Percentiles rank a stretch among this genome's conserved stretches.
These are phyloP conservation scores for Ophiothrix spiculata DNA, from an alignment of 35 echinoderm and acorn worm species.

Conservation along the genomic window DNA sequence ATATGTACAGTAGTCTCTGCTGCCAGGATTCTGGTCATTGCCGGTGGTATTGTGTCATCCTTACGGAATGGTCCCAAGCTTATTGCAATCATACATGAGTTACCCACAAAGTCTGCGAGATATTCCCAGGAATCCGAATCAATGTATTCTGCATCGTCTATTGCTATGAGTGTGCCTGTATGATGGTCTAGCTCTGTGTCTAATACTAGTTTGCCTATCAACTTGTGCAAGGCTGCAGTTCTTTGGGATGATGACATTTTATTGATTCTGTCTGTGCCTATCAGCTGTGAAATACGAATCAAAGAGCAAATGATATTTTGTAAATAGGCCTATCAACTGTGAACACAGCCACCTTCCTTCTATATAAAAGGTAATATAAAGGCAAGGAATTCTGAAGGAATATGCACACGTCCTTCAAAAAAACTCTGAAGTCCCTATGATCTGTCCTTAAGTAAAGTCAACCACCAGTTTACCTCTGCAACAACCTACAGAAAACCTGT, in stretches of 20 bases:
- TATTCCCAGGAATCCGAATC: constrained; percentile 88
- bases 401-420: too few species aligned
- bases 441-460: too few species aligned
- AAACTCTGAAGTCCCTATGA: too few species aligned
- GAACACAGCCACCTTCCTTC: too few species aligned
- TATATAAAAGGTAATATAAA: too few species aligned
- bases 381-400: too few species aligned
- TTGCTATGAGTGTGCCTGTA: constrained; percentile 64
- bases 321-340: too few species aligned
- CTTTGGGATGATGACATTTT: constrained; percentile 37
- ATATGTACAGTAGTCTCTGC: constrained; percentile 24
- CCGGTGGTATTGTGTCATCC: constrained; percentile 27
- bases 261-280: too few species aligned
- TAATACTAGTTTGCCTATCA: constrained; percentile 58
- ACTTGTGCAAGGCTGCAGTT: constrained; percentile 42
- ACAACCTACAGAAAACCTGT: too few species aligned
- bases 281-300: too few species aligned
- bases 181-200: constrained; percentile 35
- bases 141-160: constrained; percentile 95
- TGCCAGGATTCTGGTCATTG: constrained; percentile 45
- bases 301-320: too few species aligned
- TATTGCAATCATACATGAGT: constrained; percentile 57
- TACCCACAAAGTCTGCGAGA: constrained; percentile 53
- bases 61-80: constrained; percentile 41
- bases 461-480: too few species aligned